phyloP scores from a whole-genome alignment of 2,113 vertebrate genomes.

The Circaetus cinerascens region DNA sequence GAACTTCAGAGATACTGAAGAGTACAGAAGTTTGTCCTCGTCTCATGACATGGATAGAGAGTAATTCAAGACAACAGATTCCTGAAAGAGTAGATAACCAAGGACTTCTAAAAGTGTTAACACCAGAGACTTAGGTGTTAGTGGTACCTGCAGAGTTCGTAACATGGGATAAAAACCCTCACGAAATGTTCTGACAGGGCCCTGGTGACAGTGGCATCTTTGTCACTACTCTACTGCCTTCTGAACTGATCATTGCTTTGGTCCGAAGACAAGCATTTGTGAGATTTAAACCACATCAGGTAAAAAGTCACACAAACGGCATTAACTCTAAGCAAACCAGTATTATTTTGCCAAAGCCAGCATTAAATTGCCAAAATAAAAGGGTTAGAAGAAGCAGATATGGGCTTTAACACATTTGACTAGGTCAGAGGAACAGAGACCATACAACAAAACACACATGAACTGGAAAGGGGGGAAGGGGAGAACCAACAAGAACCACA shows the following conservation, averaged over 20 bases:
- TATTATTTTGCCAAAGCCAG: neutral
- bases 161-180: neutral
- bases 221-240: neutral
- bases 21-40: neutral
- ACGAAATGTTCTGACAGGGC: neutral
- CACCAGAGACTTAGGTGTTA: neutral
- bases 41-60: neutral
- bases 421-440: neutral
- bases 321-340: neutral
- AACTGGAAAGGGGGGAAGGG: accelerated
- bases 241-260: neutral
- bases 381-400: neutral
- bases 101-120: neutral
- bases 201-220: neutral
- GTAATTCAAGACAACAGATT: neutral
- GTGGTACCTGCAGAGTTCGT: neutral
- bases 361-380: neutral
- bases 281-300: neutral
- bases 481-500: neutral
- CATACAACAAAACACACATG: neutral
- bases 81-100: neutral
- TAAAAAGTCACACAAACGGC: neutral
- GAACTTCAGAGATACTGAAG: neutral
- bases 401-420: neutral
- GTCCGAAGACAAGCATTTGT: neutral